Conservation (phyloP, 2,797 vertebrate genomes). For the Neosalanx taihuensis region DNA sequence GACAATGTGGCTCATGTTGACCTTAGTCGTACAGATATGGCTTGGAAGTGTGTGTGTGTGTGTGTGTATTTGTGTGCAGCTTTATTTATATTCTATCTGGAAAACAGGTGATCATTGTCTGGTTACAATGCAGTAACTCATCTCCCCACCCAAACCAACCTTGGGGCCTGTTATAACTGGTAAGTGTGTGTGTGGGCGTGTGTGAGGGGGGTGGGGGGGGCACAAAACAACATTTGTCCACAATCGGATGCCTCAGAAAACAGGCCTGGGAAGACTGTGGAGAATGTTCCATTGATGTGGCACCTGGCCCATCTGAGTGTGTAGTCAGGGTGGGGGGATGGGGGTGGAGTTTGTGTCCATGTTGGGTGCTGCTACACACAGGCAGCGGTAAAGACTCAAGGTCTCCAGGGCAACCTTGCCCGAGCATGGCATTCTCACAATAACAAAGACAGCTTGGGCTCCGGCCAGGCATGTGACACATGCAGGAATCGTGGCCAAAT, state of each 20-base stretch:
- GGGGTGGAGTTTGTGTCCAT: slow-evolving; percentile 35
- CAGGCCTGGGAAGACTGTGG: background rate
- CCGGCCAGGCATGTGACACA: slow-evolving; percentile 21
- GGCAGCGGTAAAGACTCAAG: slow-evolving; percentile 33
- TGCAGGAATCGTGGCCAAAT: slow-evolving; percentile 5
- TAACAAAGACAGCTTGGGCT: slow-evolving; percentile 31
- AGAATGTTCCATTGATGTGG: slow-evolving; percentile 10
- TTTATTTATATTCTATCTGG: slow-evolving; percentile 30
- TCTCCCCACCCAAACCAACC: slow-evolving; percentile 16
- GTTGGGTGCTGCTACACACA: slow-evolving; percentile 41
- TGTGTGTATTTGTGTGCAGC: slow-evolving; percentile 3
- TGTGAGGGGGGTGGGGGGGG: background rate
- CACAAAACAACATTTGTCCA: background rate
- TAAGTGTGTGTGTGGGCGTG: background rate
- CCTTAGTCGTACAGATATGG: slow-evolving; percentile 20
- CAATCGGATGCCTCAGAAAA: background rate
- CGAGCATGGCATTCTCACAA: slow-evolving; percentile 20
- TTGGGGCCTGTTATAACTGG: slow-evolving; percentile 11
- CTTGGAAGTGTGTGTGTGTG: slow-evolving; percentile 6
- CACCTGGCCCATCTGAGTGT: background rate
- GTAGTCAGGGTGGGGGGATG: background rate
- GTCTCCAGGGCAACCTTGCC: slow-evolving; percentile 25
- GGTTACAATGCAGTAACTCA: slow-evolving; percentile 32
- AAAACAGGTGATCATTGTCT: slow-evolving; percentile 37
- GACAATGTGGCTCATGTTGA: slow-evolving; percentile 14